Evolutionary conservation across 2,888 invertebrate genomes (phyloP).

Genomic region (Tanytarsus gracilentus): DNA sequence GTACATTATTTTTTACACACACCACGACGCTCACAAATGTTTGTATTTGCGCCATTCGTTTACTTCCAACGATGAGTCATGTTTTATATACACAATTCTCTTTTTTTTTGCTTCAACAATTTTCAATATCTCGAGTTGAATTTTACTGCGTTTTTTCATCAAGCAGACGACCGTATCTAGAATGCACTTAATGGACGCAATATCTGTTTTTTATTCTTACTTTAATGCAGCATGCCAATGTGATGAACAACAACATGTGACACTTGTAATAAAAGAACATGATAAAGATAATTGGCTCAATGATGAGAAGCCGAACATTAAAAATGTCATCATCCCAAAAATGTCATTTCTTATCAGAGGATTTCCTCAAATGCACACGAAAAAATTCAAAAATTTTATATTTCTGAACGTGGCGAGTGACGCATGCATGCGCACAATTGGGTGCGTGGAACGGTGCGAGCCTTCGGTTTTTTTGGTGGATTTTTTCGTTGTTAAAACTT

Average conservation of each 20-base stretch:
- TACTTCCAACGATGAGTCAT: constrained; percentile 13
- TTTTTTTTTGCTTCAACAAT: constrained; percentile 14
- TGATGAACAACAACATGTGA: neutral
- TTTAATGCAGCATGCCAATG: neutral
- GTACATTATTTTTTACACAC: neutral
- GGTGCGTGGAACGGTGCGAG: too few relatives aligned
- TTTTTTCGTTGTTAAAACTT: too few relatives aligned
- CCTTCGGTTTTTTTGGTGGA: too few relatives aligned
- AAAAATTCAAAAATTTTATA: too few relatives aligned
- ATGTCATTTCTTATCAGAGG: neutral
- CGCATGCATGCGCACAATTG: too few relatives aligned
- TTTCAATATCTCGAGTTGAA: neutral
- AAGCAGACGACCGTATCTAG: neutral
- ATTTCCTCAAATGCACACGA: too few relatives aligned
- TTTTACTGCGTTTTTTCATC: constrained; percentile 11
- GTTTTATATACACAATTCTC: neutral
- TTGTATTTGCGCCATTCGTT: constrained; percentile 2
- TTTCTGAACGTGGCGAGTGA: too few relatives aligned
- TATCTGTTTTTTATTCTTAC: neutral
- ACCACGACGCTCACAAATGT: neutral
- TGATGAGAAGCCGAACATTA: constrained; percentile 8
- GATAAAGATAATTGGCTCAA: constrained; percentile 7
- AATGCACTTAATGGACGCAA: constrained; percentile 17
- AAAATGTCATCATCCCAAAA: neutral
- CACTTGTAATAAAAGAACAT: neutral